Base-by-base conservation (phyloP, 2,888 invertebrate genomes). In the Carcina quercana region DNA sequence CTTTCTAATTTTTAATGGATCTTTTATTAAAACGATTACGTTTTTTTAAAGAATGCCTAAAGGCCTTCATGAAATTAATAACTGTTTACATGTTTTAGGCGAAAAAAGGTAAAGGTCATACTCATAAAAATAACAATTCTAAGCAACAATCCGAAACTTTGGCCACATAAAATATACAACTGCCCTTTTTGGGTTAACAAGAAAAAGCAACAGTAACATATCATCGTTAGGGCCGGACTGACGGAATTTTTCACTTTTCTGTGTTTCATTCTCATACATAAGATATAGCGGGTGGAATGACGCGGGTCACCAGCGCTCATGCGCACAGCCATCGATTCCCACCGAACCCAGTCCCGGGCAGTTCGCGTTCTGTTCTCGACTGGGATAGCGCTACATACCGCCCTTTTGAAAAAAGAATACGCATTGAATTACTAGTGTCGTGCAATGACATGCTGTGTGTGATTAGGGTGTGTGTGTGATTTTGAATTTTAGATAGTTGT, bases 241-340 rank as follows among this genome's bases (percentile, higher is more conserved):
- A 37, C 34, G 42, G 50, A 51, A 43, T 57, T 70, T 68, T 68
- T 67, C 67, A 68, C 64, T 70, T 68, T 73, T 68, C 63, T 65
- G 54, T 61, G 60, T 63, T 60, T 59, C 61, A 56, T 63, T 71
- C 68, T 75, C 78, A 80, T 80, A 80, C 78, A 82, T 79, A 80
- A 82, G 79, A 78, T 74, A 80, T 79, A 59, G 69, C 63, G 68
- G 64, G 62, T 51, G 60, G 57, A 25, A 55, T 67, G 70, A 65
- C 69, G 74, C 64, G 61, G 55, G 59, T 45, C 48, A 46, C 59
- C 34, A 66, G 32, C 49, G 59, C 56, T 62, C 71, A 61, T 74
- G 83, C 83, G 83, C 75, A 70, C 47, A 53, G 20, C 68, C 57
- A 82, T 80, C 79, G 82, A 83, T 80, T 64, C 51, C 47, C 33